Base-by-base conservation (phyloP, 2,113 vertebrate species). In the Otolemur garnettii region DNA sequence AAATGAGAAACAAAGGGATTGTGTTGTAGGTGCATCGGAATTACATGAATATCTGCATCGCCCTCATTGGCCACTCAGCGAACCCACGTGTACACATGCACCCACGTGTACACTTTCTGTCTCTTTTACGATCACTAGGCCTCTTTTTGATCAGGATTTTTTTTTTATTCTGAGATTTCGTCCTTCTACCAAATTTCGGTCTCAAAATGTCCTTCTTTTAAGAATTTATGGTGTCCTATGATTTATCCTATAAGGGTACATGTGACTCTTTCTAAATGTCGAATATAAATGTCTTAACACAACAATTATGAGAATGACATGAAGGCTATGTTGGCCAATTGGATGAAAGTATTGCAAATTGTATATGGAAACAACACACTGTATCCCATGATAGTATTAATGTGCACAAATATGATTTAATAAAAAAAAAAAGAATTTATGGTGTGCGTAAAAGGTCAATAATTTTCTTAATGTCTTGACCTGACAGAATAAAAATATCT, bases 161-260 rank as follows among this genome's bases (percentile, higher is more conserved):
- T 96, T 96, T 94, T 94, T 78, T 15, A 83, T 87, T 90, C 33
- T 50, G 60, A 90, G 81, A 53, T 75, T 42, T 22, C 92, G 57
- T 85, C 28, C 57, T 57, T n/a, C n/a, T 55, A 69, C 18, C 50
- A 75, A 71, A 24, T 78, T 69, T 91, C 87, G 45, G 50, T 53
- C 28, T 82, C 33, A 42, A 88, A 78, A 85, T 85, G 35, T 68
- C 6, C 33, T 80, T 94, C 22, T 72, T 62, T 42, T 68, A 59
- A 92, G 83, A 79, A 79, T 19, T 94, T 72, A 21, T 45, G 15
- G 30, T 57, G 21, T 55, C 38, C 38, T 38, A 4, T 38, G 38
- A 38, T 38, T 38, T 38, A 38, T 38, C 38, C 38, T 38, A 38
- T 38, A 38, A 38, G 38, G 38, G 38, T 38, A 38, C 38, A 38